Percentiles rank a stretch among this genome's conserved stretches.
Conservation (phyloP, 2,888 invertebrate species). For the Balanococcus diminutus region DNA sequence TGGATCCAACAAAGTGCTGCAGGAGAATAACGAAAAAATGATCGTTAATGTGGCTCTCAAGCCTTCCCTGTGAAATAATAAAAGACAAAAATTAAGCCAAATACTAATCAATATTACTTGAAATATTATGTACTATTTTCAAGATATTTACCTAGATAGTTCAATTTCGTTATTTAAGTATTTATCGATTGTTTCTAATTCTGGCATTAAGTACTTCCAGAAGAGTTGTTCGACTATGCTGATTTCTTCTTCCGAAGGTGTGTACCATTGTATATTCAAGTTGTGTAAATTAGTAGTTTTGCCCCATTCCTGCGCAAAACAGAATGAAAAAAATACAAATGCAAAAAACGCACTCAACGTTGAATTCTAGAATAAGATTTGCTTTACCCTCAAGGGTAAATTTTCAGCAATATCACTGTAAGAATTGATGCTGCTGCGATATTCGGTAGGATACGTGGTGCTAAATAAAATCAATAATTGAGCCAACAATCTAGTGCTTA, state of each 20-base stretch:
- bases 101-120: no score
- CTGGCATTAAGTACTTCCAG: constrained; percentile 70
- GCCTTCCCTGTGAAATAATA: constrained; percentile 67
- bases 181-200: constrained; percentile 67
- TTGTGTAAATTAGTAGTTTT: constrained; percentile 70
- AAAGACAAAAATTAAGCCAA: background rate
- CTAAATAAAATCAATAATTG: constrained; percentile 69
- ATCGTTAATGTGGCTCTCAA: constrained; percentile 72
- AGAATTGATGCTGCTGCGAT: constrained; percentile 64
- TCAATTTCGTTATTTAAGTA: constrained; percentile 65
- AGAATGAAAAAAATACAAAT: no score
- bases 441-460: constrained; percentile 68
- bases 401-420: constrained; percentile 64
- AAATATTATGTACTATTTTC: no score
- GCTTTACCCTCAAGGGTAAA: constrained; percentile 69
- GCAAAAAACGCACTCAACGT: background rate
- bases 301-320: constrained; percentile 77
- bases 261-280: constrained; percentile 76
- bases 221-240: constrained; percentile 70
- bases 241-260: constrained; percentile 74
- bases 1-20: constrained; percentile 72
- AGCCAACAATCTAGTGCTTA: constrained; percentile 69
- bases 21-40: constrained; percentile 71
- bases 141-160: constrained; percentile 62
- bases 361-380: background rate